These are phyloP conservation scores for Neoniphon sammara DNA, from an alignment of 2,797 vertebrate species.

Conservation along the genomic window DNA sequence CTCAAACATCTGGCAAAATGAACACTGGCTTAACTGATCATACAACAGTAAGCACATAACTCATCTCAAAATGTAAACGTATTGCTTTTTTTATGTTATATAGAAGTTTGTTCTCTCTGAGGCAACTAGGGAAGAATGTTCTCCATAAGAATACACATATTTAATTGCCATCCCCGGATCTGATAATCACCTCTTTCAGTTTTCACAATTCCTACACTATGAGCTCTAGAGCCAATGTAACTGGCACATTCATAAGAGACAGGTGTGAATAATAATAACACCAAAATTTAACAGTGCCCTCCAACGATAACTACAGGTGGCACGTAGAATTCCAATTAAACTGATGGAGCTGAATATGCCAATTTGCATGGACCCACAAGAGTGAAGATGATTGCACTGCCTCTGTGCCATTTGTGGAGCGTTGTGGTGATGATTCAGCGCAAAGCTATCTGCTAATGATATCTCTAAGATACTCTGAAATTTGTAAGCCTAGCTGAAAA, in stretches of 20 bases:
- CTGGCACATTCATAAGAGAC: constrained; percentile 23
- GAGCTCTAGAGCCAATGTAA: neutral
- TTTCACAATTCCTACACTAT: neutral
- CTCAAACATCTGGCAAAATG: too few relatives aligned
- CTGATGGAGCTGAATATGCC: constrained; percentile 33
- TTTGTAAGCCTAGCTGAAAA: constrained; percentile 4
- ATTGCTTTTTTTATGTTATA: too few relatives aligned
- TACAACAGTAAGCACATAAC: too few relatives aligned
- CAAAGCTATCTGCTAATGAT: constrained; percentile 30
- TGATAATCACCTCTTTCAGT: neutral
- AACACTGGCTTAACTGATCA: too few relatives aligned
- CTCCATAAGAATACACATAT: neutral
- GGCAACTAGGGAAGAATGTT: too few relatives aligned
- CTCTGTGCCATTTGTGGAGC: constrained; percentile 1
- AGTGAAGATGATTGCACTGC: constrained; percentile 10
- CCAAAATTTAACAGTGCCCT: constrained; percentile 33
- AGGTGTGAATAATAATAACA: constrained; percentile 50
- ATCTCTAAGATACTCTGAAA: constrained; percentile 29
- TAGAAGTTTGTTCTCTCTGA: too few relatives aligned
- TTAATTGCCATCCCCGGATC: neutral
- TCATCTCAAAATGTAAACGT: too few relatives aligned
- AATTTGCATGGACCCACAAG: constrained; percentile 22
- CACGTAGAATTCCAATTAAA: constrained; percentile 47
- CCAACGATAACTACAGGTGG: constrained; percentile 55
- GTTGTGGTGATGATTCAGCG: constrained; percentile 22